Conservation (phyloP, 2,113 vertebrate genomes). For the Trichomycterus rosablanca region DNA sequence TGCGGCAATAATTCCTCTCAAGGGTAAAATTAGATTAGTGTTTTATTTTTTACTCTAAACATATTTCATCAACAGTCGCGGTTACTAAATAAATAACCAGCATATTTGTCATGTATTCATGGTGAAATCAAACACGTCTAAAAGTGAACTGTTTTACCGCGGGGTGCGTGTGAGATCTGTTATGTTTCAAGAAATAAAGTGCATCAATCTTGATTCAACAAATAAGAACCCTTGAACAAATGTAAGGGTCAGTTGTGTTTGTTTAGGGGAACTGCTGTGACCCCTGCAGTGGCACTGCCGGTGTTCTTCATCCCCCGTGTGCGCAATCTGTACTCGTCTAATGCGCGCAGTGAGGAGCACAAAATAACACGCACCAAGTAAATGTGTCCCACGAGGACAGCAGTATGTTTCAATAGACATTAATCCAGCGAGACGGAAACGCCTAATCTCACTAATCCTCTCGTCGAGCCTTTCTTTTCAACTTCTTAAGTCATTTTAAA, state of each 20-base stretch:
- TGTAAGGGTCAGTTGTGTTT: conserved; percentile 16
- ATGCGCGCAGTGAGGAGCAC: conserved; percentile 53
- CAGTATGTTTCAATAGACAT: conserved; percentile 42
- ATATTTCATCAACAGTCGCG: neutral
- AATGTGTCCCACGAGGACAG: conserved; percentile 55
- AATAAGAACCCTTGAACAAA: conserved; percentile 29
- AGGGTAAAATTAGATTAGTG: neutral
- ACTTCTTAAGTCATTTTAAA: neutral
- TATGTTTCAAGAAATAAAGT: conserved; percentile 5
- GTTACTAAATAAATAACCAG: too few relatives aligned
- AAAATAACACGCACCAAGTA: conserved; percentile 51
- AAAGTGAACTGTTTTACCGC: neutral
- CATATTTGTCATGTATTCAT: too few relatives aligned
- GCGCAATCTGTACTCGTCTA: conserved; percentile 52
- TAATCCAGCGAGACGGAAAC: conserved; percentile 14
- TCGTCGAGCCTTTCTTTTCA: neutral
- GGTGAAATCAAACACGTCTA: too few relatives aligned
- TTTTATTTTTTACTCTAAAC: neutral
- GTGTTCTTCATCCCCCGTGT: conserved; percentile 44
- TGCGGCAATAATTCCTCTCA: conserved; percentile 1
- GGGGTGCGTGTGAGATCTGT: conserved; percentile 1
- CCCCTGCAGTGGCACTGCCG: conserved; percentile 52
- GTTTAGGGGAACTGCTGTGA: conserved; percentile 54
- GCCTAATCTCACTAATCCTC: conserved; percentile 15
- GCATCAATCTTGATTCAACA: conserved; percentile 29